These are phyloP conservation scores for Globodera ellingtonae DNA, from an alignment of 1,140 invertebrate species.

Conservation along the genomic window DNA sequence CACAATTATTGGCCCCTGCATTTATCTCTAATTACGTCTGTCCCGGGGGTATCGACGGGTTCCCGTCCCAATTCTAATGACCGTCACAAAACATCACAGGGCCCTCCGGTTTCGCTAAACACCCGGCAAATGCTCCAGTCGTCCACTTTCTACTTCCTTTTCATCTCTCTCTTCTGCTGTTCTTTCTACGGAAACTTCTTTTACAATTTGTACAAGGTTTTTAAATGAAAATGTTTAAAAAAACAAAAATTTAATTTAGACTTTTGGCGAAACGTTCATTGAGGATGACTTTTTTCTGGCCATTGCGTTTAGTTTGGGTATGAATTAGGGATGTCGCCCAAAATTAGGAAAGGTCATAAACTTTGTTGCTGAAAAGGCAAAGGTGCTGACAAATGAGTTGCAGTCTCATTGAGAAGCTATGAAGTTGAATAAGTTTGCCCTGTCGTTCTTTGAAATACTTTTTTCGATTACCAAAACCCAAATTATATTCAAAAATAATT, in stretches of 20 bases:
- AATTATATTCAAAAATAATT: too few relatives aligned
- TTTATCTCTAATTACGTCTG: too few relatives aligned
- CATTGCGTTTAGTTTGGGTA: constrained; percentile 51
- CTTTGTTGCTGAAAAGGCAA: too few relatives aligned
- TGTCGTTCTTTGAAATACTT: too few relatives aligned
- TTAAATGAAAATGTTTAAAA: constrained; percentile 10
- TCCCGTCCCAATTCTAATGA: too few relatives aligned
- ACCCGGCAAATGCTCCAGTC: constrained; percentile 52
- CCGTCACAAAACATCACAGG: background rate
- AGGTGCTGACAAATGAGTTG: too few relatives aligned
- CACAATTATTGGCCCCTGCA: too few relatives aligned
- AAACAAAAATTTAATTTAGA: constrained; percentile 37
- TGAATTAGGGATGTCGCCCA: background rate
- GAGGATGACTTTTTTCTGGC: constrained; percentile 63
- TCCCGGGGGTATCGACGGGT: too few relatives aligned
- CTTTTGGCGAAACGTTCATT: constrained; percentile 56
- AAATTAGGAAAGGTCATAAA: too few relatives aligned
- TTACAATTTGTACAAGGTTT: constrained; percentile 59
- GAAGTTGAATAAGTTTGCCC: too few relatives aligned
- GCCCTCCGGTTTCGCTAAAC: constrained; percentile 33
- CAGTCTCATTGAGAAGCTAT: too few relatives aligned
- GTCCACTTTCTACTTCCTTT: constrained; percentile 61
- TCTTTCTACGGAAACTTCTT: constrained; percentile 65
- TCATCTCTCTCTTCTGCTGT: constrained; percentile 62
- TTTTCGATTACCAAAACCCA: too few relatives aligned